These are phyloP conservation scores for Acrobasis suavella DNA, from an alignment of 2,888 invertebrate species.

Conservation along the genomic window DNA sequence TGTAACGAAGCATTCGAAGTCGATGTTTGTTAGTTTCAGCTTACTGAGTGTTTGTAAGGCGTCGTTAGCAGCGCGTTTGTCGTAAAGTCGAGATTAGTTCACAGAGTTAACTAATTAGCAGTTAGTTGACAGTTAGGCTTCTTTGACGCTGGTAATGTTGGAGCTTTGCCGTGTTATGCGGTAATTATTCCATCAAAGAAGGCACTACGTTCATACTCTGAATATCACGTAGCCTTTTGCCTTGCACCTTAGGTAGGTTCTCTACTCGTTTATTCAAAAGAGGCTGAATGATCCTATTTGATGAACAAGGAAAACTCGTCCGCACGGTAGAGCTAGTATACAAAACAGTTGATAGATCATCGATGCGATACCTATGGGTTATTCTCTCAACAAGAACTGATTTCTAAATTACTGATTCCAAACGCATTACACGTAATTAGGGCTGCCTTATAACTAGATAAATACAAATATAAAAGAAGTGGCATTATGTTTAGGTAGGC, in stretches of 20 bases:
- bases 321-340: constrained; percentile 43
- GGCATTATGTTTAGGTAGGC: too few relatives aligned
- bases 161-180: constrained; percentile 46
- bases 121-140: constrained; percentile 60
- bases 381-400: constrained; percentile 56
- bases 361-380: constrained; percentile 41
- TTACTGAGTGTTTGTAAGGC: constrained; percentile 28
- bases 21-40: constrained; percentile 32
- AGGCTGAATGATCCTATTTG: too few relatives aligned
- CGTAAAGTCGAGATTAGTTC: constrained; percentile 42
- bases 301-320: constrained; percentile 57
- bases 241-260: neutral
- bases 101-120: constrained; percentile 62
- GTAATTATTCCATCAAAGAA: constrained; percentile 40
- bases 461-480: neutral
- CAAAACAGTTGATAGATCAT: neutral
- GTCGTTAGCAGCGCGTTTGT: constrained; percentile 42
- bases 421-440: constrained; percentile 36
- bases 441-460: constrained; percentile 15
- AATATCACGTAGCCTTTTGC: constrained; percentile 4
- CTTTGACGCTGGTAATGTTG: constrained; percentile 58
- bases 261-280: neutral
- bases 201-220: neutral
- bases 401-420: constrained; percentile 46
- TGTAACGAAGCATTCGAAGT: constrained; percentile 37